phyloP scores from a whole-genome alignment of 2,888 invertebrate genomes.

The Drepana falcataria region DNA sequence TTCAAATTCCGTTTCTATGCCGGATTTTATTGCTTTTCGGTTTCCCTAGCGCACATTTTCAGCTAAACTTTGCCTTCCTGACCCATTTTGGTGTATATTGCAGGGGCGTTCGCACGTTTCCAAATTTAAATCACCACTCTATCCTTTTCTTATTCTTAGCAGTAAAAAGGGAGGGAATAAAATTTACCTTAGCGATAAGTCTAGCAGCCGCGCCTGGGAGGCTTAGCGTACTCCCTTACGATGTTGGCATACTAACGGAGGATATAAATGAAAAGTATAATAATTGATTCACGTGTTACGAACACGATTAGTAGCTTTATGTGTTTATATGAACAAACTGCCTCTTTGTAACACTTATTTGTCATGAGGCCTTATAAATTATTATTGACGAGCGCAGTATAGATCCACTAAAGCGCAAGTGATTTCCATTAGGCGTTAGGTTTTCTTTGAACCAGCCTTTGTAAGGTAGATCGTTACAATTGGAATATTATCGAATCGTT shows the following conservation, averaged over 20 bases:
- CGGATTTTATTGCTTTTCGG: slow-evolving; percentile 66
- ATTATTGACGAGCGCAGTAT: no score
- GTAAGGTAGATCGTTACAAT: no score
- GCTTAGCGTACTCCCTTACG: slow-evolving; percentile 28
- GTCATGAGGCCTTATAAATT: no score
- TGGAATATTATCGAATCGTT: no score
- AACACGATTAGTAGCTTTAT: neutral
- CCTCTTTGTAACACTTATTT: no score
- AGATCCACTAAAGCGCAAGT: no score
- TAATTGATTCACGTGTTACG: neutral
- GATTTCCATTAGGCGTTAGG: no score
- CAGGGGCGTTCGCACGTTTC: slow-evolving; percentile 57
- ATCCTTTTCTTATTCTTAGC: slow-evolving; percentile 40
- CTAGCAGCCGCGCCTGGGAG: slow-evolving; percentile 54
- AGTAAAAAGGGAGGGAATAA: slow-evolving; percentile 37
- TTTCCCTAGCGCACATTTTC: slow-evolving; percentile 62
- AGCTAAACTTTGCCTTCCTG: slow-evolving; percentile 76
- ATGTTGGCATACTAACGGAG: slow-evolving; percentile 11
- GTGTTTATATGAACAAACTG: no score
- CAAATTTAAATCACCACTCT: slow-evolving; percentile 52
- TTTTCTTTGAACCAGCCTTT: no score
- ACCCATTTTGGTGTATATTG: slow-evolving; percentile 73
- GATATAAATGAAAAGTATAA: neutral
- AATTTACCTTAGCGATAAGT: slow-evolving; percentile 36
- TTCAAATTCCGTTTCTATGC: slow-evolving; percentile 56